Evolutionary conservation across 2,888 invertebrate species (phyloP).

Genomic region (Caenorhabditis angaria): DNA sequence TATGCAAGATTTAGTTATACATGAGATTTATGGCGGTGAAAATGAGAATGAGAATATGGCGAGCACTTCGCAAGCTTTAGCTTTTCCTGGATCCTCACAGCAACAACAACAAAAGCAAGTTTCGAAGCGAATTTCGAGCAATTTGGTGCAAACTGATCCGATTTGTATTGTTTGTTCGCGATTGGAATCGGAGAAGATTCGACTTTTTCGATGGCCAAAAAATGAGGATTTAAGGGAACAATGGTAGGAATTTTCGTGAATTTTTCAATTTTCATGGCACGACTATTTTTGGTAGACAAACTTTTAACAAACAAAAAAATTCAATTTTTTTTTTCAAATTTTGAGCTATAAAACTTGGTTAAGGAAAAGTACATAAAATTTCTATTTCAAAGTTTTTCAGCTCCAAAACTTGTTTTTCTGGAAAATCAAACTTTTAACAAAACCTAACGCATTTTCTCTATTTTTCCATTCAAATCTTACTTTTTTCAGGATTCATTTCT

Average conservation of each 20-base stretch:
- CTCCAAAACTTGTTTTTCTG: background rate
- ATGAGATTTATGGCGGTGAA: constrained; percentile 34
- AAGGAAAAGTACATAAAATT: no score
- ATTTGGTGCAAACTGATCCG: background rate
- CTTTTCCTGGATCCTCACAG: no score
- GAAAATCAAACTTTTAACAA: constrained; percentile 7
- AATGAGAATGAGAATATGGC: no score
- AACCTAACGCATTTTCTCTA: no score
- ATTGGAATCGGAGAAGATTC: constrained; percentile 36
- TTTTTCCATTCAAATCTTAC: no score
- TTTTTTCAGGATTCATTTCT: constrained; percentile 25
- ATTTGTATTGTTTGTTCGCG: constrained; percentile 35
- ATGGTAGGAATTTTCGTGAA: constrained; percentile 18
- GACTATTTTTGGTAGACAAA: no score
- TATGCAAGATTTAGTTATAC: constrained; percentile 36
- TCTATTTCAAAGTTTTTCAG: no score
- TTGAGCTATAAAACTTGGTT: no score
- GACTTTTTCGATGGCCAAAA: constrained; percentile 45
- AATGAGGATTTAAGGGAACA: constrained; percentile 25
- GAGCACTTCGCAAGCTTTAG: no score
- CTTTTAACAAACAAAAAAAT: no score
- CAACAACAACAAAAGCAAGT: constrained; percentile 10
- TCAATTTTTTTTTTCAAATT: no score
- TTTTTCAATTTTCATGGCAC: background rate
- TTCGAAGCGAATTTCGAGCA: background rate